These are phyloP conservation scores for Epinotia nisella DNA, from an alignment of 2,888 invertebrate genomes.

Conservation along the genomic window DNA sequence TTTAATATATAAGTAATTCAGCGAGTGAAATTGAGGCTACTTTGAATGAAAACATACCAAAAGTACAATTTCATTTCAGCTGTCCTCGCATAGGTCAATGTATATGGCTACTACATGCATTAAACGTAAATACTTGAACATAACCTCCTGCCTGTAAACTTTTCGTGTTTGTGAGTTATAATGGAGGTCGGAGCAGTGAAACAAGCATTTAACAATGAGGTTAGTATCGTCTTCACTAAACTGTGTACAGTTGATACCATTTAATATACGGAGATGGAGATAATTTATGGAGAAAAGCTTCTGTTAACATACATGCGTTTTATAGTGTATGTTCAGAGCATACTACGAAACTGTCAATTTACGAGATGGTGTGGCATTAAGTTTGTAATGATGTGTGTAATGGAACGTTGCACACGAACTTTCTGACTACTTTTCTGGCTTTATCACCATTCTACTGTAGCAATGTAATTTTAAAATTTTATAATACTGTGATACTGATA, in stretches of 20 bases:
- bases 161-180: slow-evolving; percentile 45
- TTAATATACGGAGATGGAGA: no score
- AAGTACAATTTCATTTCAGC: not conserved
- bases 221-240: slow-evolving; percentile 47
- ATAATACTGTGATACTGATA: no score
- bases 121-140: slow-evolving; percentile 21
- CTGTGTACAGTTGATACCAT: not conserved
- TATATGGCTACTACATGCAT: not conserved
- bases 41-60: not conserved
- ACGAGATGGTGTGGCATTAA: no score
- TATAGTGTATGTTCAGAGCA: not conserved
- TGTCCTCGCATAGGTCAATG: not conserved
- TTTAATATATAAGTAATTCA: not conserved
- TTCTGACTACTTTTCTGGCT: no score
- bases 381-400: no score
- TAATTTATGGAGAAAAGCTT: not conserved
- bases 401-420: no score
- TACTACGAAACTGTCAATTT: not conserved
- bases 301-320: not conserved
- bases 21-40: not conserved
- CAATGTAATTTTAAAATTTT: no score
- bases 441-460: no score
- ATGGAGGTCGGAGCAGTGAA: slow-evolving; percentile 82
- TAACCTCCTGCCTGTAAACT: slow-evolving; percentile 50
- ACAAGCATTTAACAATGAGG: slow-evolving; percentile 81